A percentile compares a stretch with the other conserved stretches of the same genome.
Evolutionary conservation across 1,140 invertebrate species (phyloP).

Genomic region (Microplitis mediator): DNA sequence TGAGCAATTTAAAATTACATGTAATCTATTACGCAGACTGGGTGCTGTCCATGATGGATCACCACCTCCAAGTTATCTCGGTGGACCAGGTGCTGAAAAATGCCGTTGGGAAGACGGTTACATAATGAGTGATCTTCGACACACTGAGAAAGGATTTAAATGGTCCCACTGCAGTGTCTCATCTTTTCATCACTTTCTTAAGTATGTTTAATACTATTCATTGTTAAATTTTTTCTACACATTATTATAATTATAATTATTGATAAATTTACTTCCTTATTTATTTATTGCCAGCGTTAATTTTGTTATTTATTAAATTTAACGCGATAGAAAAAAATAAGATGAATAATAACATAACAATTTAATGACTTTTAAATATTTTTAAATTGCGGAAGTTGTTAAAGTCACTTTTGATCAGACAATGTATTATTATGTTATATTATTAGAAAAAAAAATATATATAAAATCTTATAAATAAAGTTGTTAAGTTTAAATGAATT

Average conservation of each 20-base stretch:
- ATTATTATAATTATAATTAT: too few relatives aligned
- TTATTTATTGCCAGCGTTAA: background rate
- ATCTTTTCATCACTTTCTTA: constrained; percentile 94
- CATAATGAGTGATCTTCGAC: constrained; percentile 93
- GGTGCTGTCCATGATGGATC: constrained; percentile 95
- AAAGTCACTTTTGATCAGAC: too few relatives aligned
- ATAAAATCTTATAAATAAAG: too few relatives aligned
- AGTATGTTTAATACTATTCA: constrained; percentile 67
- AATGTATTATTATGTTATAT: too few relatives aligned
- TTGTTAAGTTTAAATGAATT: too few relatives aligned
- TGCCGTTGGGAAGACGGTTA: constrained; percentile 96
- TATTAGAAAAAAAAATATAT: too few relatives aligned
- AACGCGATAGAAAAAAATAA: too few relatives aligned
- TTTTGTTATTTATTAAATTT: background rate
- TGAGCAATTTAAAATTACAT: too few relatives aligned
- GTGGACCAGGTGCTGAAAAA: constrained; percentile 92
- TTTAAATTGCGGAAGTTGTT: background rate
- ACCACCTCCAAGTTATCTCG: constrained; percentile 90
- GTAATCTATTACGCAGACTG: constrained; percentile 66
- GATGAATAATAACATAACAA: too few relatives aligned
- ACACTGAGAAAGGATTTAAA: constrained; percentile 92
- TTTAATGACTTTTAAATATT: background rate
- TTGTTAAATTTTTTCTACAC: too few relatives aligned
- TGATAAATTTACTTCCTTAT: too few relatives aligned
- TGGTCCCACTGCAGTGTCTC: constrained; percentile 94